Base-by-base conservation (phyloP, 1,140 invertebrate species). In the Scaptomyza graminum region DNA sequence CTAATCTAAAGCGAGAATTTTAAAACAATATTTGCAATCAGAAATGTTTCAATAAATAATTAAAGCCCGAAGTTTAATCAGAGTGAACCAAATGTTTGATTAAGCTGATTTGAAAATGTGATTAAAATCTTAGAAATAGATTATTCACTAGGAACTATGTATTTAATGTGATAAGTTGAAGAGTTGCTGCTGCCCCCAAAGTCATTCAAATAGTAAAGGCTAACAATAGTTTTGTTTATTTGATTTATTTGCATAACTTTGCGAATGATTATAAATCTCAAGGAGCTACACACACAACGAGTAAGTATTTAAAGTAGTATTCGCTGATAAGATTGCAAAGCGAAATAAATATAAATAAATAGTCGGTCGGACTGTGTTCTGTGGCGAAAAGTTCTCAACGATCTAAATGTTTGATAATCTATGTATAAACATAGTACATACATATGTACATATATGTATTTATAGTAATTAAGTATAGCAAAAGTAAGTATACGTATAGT, bases 271-370 rank as follows among this genome's bases (percentile, higher is more conserved):
- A 51, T 46, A 51, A 51, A 43, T 60, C 34, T 16, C 5, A 22
- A 47, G 5, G 34, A 37, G 34, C 18, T 1, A 22, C 18, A 22
- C n/a, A n/a, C n/a, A n/a, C n/a, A n/a, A n/a, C n/a, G n/a, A 22
- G 2, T 31, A 25, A 6, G 7, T 5, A 31, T 31, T 31, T 31
- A 70, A 63, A 70, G 60, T 70, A 70, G 60, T 70, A 70, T 60
- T 70, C 34, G 44, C 67, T 56, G 67, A 70, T 70, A 70, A 70
- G 67, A 70, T 70, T 64, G 51, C 59, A 43, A 63, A 34, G 37
- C 43, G 22, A 46, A 67, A 63, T 22, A 16, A 55, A 55, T 22
- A 25, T 25, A 25, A 25, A 25, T 25, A 25, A 25, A 25, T 25
- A 2, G 25, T 5, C 2, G 25, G 2, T 25, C 2, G n/a, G n/a